phyloP scores from a whole-genome alignment of 2,797 vertebrate species.

The Phyllotis vaccarum region DNA sequence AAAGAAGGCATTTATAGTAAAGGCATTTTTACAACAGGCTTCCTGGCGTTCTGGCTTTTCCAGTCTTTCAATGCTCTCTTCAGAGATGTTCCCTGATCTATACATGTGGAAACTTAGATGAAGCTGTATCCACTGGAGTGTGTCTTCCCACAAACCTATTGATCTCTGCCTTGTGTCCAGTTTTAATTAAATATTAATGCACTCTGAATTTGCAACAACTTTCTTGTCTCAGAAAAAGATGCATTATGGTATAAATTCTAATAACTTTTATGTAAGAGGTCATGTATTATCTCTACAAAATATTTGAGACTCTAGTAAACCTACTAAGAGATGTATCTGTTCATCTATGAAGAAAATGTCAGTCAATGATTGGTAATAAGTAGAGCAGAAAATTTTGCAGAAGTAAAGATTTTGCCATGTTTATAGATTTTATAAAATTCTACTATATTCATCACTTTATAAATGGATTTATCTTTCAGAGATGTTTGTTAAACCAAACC shows the following conservation, averaged over 20 bases:
- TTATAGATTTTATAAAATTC: constrained; percentile 46
- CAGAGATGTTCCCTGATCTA: neutral
- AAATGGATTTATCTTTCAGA: constrained; percentile 35
- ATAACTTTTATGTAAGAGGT: neutral
- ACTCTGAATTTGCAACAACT: neutral
- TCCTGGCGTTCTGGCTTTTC: neutral
- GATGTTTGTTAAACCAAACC: constrained; percentile 52
- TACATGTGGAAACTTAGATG: neutral
- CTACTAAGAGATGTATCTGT: neutral
- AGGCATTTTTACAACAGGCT: neutral
- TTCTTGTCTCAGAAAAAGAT: neutral
- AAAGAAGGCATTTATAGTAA: neutral
- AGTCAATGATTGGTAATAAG: neutral
- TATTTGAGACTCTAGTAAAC: neutral
- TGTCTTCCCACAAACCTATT: neutral
- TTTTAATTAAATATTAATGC: neutral
- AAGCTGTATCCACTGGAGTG: neutral
- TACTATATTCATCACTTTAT: constrained; percentile 46
- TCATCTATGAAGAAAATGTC: neutral
- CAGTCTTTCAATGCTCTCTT: neutral
- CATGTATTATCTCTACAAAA: neutral
- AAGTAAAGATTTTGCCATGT: neutral
- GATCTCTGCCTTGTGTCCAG: neutral
- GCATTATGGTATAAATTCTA: neutral
- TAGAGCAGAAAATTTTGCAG: neutral